phyloP scores from a whole-genome alignment of 1,140 invertebrate genomes.

The Drosophila albomicans region DNA sequence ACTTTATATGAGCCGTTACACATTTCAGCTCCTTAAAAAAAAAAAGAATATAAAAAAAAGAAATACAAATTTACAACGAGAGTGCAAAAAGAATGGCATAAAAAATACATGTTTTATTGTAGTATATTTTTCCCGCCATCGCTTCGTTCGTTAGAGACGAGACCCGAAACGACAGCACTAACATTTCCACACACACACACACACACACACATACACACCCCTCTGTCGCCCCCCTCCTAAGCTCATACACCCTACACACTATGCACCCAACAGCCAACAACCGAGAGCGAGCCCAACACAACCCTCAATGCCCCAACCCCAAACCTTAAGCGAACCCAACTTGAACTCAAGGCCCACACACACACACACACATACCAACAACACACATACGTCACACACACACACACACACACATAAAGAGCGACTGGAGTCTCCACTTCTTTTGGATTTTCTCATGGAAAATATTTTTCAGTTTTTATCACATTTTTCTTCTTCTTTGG shows the following conservation, averaged over 20 bases:
- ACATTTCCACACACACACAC: not conserved
- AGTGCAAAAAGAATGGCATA: constrained; percentile 58
- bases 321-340: constrained; percentile 41
- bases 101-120: constrained; percentile 84
- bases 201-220: too few species aligned
- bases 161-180: constrained; percentile 39
- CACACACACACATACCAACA: constrained; percentile 32
- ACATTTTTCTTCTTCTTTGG: constrained; percentile 64
- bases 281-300: not conserved
- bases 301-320: constrained; percentile 7
- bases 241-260: constrained; percentile 6
- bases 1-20: constrained; percentile 60
- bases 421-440: constrained; percentile 54
- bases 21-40: constrained; percentile 79
- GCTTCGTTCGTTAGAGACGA: constrained; percentile 29
- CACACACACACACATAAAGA: constrained; percentile 9
- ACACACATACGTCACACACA: not conserved
- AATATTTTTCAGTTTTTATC: constrained; percentile 79
- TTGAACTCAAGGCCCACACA: constrained; percentile 52
- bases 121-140: constrained; percentile 81
- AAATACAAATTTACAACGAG: constrained; percentile 43
- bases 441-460: constrained; percentile 83
- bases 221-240: constrained; percentile 7
- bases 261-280: not conserved
- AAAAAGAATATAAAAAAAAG: constrained; percentile 27